Conservation (phyloP, 2,888 invertebrate species). For the Zygaena filipendulae region DNA sequence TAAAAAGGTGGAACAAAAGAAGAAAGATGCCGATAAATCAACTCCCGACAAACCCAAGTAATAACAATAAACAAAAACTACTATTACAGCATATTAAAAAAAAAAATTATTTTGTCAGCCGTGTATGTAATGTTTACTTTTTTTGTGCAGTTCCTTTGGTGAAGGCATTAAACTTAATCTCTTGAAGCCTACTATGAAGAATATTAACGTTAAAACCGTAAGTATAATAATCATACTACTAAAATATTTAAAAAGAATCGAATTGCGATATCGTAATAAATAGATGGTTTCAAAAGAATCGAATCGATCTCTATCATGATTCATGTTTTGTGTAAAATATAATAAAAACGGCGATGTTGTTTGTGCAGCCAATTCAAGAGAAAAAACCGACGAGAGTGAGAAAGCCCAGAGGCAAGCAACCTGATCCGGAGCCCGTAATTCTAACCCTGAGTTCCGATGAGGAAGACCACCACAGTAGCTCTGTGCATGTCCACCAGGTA, state of each 20-base stretch:
- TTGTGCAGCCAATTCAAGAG: slow-evolving; percentile 34
- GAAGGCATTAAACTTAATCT: slow-evolving; percentile 61
- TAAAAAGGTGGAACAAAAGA: slow-evolving; percentile 60
- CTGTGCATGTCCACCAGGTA: slow-evolving; percentile 51
- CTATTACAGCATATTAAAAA: not conserved
- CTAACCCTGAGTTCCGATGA: slow-evolving; percentile 78
- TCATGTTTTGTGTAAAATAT: too few species aligned
- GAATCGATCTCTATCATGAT: too few species aligned
- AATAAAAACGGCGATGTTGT: too few species aligned
- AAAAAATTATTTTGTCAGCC: not conserved
- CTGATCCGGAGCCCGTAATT: slow-evolving; percentile 75
- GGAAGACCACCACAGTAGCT: slow-evolving; percentile 70
- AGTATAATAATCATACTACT: slow-evolving; percentile 28
- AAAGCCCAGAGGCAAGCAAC: slow-evolving; percentile 59
- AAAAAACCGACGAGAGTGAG: slow-evolving; percentile 56
- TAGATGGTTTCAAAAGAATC: too few species aligned
- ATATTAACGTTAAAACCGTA: slow-evolving; percentile 38
- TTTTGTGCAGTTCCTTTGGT: slow-evolving; percentile 32
- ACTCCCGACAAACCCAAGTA: slow-evolving; percentile 46
- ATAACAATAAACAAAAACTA: slow-evolving; percentile 8
- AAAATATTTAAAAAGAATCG: too few species aligned
- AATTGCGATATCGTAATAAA: too few species aligned
- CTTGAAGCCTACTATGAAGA: slow-evolving; percentile 44
- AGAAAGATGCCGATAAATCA: slow-evolving; percentile 52
- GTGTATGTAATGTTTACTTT: not conserved